These are phyloP conservation scores for Ceuthmochares aereus DNA, from an alignment of 2,113 vertebrate genomes.

Conservation along the genomic window DNA sequence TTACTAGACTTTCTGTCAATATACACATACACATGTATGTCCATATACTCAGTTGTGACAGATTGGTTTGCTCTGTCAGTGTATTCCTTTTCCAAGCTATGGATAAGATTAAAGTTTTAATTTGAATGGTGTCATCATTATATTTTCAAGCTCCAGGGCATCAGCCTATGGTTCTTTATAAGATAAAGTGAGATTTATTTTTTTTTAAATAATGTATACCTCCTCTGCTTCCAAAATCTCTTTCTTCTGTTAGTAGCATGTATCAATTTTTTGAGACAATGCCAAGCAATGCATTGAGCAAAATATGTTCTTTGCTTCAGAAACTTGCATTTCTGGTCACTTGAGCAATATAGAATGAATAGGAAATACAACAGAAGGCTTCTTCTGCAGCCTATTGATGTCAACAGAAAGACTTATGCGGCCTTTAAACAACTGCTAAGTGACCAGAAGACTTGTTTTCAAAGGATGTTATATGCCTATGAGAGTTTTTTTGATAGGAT, in stretches of 20 bases:
- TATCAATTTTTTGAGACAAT: not conserved
- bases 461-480: rapidly evolving
- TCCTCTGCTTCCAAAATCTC: not conserved
- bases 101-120: not conserved
- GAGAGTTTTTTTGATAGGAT: not conserved
- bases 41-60: not conserved
- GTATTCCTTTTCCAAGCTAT: not conserved
- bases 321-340: not conserved
- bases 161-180: not conserved
- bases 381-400: not conserved
- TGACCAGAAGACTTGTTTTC: not conserved
- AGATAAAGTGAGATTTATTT: not conserved
- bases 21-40: not conserved
- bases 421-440: not conserved
- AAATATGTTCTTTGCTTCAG: not conserved
- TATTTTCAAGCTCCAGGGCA: not conserved
- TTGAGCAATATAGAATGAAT: not conserved
- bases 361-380: not conserved
- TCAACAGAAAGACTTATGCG: not conserved
- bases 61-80: not conserved
- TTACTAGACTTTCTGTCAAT: not conserved
- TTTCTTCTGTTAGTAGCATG: not conserved
- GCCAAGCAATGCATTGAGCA: not conserved
- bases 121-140: not conserved
- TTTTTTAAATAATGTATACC: not conserved